phyloP scores from a whole-genome alignment of 2,113 vertebrate genomes.

The Muscicapa adusta region DNA sequence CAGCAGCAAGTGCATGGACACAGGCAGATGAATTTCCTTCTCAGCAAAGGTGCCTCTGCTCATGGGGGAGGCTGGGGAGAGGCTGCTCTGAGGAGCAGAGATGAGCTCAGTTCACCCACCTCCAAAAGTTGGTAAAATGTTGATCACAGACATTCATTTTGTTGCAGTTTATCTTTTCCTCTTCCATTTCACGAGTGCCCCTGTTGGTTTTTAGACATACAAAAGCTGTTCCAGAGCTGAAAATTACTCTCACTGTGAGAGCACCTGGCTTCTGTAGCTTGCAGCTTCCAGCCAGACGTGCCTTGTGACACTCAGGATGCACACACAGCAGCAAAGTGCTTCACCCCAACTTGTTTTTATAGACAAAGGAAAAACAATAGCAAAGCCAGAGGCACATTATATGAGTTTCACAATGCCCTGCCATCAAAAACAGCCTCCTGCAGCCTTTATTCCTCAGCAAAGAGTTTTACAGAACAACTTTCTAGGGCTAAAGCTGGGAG shows the following conservation, averaged over 20 bases:
- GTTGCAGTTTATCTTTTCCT: neutral
- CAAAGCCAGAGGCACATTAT: neutral
- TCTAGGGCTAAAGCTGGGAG: neutral
- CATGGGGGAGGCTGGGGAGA: rapidly evolving
- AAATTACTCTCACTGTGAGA: neutral
- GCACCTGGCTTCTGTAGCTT: neutral
- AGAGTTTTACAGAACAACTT: constrained; percentile 11
- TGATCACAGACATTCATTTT: neutral
- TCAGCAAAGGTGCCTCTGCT: neutral
- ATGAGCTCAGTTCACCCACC: neutral
- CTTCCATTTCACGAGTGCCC: neutral
- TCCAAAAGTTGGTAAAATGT: rapidly evolving
- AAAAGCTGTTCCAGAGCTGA: neutral
- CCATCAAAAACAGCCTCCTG: neutral
- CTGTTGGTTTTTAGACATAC: neutral
- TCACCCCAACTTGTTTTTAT: neutral
- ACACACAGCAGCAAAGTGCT: neutral
- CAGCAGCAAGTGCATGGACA: neutral
- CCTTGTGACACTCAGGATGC: neutral
- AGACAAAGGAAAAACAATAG: neutral
- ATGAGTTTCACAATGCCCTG: neutral
- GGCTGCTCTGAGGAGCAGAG: neutral
- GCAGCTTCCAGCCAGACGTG: neutral
- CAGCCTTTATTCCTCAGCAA: constrained; percentile 1
- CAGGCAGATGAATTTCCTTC: rapidly evolving